Base-by-base conservation (phyloP, 2,888 invertebrate species). In the Zele albiditarsus region DNA sequence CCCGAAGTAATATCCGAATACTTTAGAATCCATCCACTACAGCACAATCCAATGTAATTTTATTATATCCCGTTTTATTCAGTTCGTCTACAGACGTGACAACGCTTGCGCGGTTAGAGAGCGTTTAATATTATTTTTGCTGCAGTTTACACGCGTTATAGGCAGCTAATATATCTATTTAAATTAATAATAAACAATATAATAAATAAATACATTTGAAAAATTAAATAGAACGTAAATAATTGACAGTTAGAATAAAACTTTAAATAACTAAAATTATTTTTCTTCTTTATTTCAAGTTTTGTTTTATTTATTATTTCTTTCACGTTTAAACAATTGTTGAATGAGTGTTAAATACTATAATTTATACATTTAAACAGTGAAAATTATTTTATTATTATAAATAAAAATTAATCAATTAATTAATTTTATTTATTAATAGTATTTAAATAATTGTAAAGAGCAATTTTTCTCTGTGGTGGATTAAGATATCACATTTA, bases 91-190 rank as follows among this genome's bases (percentile, higher is more conserved):
- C 77, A 72, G 75, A 77, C 77, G 78, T 79, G 78, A 73, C 58
- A 76, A 70, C 63, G 78, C 27, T 65, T 75, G 75, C 75, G 77
- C 69, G 74, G 65, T 60, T 63, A 65, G 53, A 42, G 10, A 53
- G 20, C 20, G 20, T 53, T 1, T 4, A 62, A 68, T 28, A 28
- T 53, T 65, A 46, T 65, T 73, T 71, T 67, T 62, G 76, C 77
- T 80, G 80, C 80, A 80, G 80, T 80, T 77, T 80, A 78, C 72
- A 75, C 75, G 74, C 73, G 73, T 77, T 78, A 79, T 77, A 80
- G 80, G 80, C 80, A 80, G 77, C 73, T 33, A 66, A 27, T 28
- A 66, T 25, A 53, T 20, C 20, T n/a, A 46, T 46, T 46, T 38
- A 8, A 8, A 38, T 38, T 2, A 12, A 38, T 14, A 46, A n/a